phyloP scores from a whole-genome alignment of 2,797 vertebrate species.

The Microctenopoma stevenorrisi region DNA sequence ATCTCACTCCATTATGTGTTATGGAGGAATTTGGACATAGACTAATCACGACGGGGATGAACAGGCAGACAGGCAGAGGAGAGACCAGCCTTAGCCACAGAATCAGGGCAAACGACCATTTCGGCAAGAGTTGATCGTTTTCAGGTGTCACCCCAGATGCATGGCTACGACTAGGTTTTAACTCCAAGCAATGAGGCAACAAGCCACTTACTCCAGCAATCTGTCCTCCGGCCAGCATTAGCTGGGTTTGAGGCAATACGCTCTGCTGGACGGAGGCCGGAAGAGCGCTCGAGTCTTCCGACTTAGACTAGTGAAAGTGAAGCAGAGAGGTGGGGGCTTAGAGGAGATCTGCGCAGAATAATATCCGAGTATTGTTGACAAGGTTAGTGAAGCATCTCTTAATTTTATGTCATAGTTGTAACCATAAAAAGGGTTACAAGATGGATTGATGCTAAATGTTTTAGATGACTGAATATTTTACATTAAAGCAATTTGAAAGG shows the following conservation, averaged over 20 bases:
- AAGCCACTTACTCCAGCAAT: conserved; percentile 94
- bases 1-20: not conserved
- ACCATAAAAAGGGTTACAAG: conserved; percentile 14
- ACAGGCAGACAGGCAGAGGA: conserved; percentile 58
- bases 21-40: conserved; percentile 45
- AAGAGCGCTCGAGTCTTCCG: conserved; percentile 91
- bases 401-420: conserved; percentile 14
- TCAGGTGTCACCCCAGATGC: conserved; percentile 41
- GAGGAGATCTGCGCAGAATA: conserved; percentile 44
- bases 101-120: conserved; percentile 47
- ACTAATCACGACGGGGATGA: conserved; percentile 44
- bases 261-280: conserved; percentile 93
- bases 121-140: conserved; percentile 28
- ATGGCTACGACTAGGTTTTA: conserved; percentile 37
- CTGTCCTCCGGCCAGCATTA: conserved; percentile 97
- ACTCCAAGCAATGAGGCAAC: conserved; percentile 59
- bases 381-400: conserved; percentile 3
- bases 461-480: conserved; percentile 1
- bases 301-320: conserved; percentile 89
- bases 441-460: not conserved
- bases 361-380: conserved; percentile 22
- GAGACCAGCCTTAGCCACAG: conserved; percentile 48
- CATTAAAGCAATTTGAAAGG: conserved; percentile 12
- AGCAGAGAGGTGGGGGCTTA: conserved; percentile 73
- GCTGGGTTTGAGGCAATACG: conserved; percentile 93